A percentile compares a stretch with the other conserved stretches of the same genome.
phyloP scores from a whole-genome alignment of 2,113 vertebrate genomes.

The Hemibagrus wyckioides region DNA sequence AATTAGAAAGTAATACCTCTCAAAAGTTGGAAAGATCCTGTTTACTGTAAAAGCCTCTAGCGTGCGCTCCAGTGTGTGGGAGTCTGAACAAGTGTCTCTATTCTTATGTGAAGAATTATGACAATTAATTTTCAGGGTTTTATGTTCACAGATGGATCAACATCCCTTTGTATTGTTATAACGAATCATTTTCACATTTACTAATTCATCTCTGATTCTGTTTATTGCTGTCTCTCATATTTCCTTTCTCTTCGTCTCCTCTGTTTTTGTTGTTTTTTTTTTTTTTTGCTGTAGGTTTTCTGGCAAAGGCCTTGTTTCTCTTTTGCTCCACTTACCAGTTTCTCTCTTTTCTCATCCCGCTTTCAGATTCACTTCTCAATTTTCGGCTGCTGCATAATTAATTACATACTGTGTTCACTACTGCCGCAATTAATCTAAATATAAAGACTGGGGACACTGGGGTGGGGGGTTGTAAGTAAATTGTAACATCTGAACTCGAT shows the following conservation, averaged over 20 bases:
- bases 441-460: slow-evolving; percentile 56
- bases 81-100: slow-evolving; percentile 6
- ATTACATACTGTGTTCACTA: slow-evolving; percentile 76
- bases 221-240: slow-evolving; percentile 41
- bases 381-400: slow-evolving; percentile 79
- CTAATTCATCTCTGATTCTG: slow-evolving; percentile 22
- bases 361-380: slow-evolving; percentile 74
- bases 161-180: slow-evolving; percentile 34
- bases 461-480: slow-evolving; percentile 40
- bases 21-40: neutral
- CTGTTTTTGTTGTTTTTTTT: no score
- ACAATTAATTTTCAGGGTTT: slow-evolving; percentile 22
- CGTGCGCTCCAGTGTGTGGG: slow-evolving; percentile 6
- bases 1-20: slow-evolving; percentile 31
- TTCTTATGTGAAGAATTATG: slow-evolving; percentile 15
- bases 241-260: slow-evolving; percentile 43
- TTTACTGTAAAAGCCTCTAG: slow-evolving; percentile 4
- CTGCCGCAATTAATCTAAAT: slow-evolving; percentile 76
- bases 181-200: slow-evolving; percentile 39
- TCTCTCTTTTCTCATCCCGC: slow-evolving; percentile 33
- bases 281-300: slow-evolving; percentile 39
- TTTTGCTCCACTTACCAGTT: slow-evolving; percentile 57
- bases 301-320: slow-evolving; percentile 67
- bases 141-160: slow-evolving; percentile 32
- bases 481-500: slow-evolving; percentile 47